Conservation (phyloP, 2,797 vertebrate species). For the Muscicapa comitata region DNA sequence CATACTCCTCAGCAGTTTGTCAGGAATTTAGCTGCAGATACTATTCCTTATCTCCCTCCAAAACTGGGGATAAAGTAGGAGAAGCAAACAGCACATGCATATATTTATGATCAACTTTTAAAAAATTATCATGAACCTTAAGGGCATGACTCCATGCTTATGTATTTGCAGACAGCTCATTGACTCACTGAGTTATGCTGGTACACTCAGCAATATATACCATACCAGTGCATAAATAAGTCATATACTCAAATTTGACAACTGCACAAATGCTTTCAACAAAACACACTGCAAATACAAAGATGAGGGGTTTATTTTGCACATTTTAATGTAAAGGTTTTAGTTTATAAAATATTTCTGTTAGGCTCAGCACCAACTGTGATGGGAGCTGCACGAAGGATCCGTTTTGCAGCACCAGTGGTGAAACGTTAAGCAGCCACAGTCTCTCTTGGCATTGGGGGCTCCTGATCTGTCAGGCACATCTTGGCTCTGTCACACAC, state of each 20-base stretch:
- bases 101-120: neutral
- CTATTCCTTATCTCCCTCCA: neutral
- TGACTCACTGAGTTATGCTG: neutral
- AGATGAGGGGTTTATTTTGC: neutral
- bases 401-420: neutral
- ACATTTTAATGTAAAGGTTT: neutral
- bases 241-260: neutral
- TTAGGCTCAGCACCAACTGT: neutral
- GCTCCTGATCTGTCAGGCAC: neutral
- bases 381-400: neutral
- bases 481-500: neutral
- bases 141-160: neutral
- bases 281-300: neutral
- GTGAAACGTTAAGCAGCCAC: neutral
- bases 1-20: neutral
- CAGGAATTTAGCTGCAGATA: neutral
- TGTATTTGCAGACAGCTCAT: neutral
- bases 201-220: neutral
- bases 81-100: neutral
- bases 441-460: neutral
- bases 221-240: neutral
- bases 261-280: neutral
- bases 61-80: neutral
- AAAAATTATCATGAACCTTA: neutral
- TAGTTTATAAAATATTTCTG: slow-evolving; percentile 1